Base-by-base conservation (phyloP, 2,888 invertebrate genomes). In the Arctia plantaginis region DNA sequence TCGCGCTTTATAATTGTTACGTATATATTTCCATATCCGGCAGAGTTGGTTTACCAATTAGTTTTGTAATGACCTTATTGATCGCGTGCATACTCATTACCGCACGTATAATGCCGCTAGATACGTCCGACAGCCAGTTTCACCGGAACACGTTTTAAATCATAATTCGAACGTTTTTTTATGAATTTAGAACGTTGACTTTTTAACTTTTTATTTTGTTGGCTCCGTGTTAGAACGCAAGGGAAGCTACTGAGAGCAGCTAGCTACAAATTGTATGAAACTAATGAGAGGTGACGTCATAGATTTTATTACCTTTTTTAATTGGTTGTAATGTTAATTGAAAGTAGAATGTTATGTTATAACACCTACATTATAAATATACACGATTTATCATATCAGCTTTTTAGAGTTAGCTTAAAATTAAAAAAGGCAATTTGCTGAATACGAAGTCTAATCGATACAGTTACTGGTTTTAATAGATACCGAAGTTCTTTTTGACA, bases 71-170 rank as follows among this genome's bases (percentile, higher is more conserved):
- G 93, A 93, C 94, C 94, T 87, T 73, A 79, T 77, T 39, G 77
- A 89, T 91, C 90, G 82, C 87, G 82, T 87, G 90, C 82, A 86
- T 88, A 90, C 93, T 95, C 94, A 95, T 95, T 95, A 95, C 94
- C 92, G 91, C 90, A 91, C 90, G 92, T 94, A 93, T 94, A 93
- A 93, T 94, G 93, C 90, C 91, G 93, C 93, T 95, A 94, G 94
- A 94, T 92, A 93, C 92, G 91, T 94, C 94, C 93, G 94, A 93
- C 95, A 90, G 92, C 93, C 91, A 94, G 95, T 95, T 95, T 95
- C 95, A 93, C 95, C 94, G 93, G 95, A 95, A 95, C 95, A 95
- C 93, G 95, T 95, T 95, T 95, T 94, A 95, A 95, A 95, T 95
- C 95, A 95, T 95, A 95, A 94, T 95, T 95, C 93, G 94, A 94